phyloP scores from a whole-genome alignment of 2,888 invertebrate species.

The Microplitis deprimator region DNA sequence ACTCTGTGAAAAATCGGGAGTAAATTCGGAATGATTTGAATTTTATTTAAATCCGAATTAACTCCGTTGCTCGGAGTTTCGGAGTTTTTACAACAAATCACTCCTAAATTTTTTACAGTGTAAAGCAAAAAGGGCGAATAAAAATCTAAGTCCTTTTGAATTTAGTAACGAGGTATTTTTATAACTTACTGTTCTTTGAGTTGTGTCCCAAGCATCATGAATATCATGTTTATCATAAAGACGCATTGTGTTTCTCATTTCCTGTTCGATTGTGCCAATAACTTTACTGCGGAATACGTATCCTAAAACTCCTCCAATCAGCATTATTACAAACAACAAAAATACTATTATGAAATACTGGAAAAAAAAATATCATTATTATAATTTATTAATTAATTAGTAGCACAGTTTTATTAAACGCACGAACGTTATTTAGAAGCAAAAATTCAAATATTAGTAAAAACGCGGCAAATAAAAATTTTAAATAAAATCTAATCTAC shows the following conservation, averaged over 20 bases:
- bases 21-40: too few relatives aligned
- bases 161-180: background rate
- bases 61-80: too few relatives aligned
- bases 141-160: too few relatives aligned
- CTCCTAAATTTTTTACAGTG: background rate
- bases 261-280: constrained; percentile 80
- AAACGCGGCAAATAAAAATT: too few relatives aligned
- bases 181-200: constrained; percentile 78
- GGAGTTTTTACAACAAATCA: too few relatives aligned
- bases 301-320: constrained; percentile 91
- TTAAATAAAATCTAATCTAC: too few relatives aligned
- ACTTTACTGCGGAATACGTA: constrained; percentile 93
- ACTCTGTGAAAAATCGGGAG: too few relatives aligned
- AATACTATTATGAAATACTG: constrained; percentile 93
- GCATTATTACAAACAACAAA: constrained; percentile 90
- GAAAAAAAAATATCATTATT: constrained; percentile 59
- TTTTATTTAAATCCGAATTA: too few relatives aligned
- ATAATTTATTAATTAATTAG: background rate
- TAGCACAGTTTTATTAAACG: too few relatives aligned
- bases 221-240: constrained; percentile 82
- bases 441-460: too few relatives aligned
- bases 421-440: too few relatives aligned
- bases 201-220: constrained; percentile 89
- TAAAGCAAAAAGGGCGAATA: too few relatives aligned
- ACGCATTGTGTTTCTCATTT: constrained; percentile 84